A percentile compares a stretch with the other conserved stretches of the same genome.
phyloP scores from a whole-genome alignment of 92 coral and sea anemone species.

The Muricea muricata region DNA sequence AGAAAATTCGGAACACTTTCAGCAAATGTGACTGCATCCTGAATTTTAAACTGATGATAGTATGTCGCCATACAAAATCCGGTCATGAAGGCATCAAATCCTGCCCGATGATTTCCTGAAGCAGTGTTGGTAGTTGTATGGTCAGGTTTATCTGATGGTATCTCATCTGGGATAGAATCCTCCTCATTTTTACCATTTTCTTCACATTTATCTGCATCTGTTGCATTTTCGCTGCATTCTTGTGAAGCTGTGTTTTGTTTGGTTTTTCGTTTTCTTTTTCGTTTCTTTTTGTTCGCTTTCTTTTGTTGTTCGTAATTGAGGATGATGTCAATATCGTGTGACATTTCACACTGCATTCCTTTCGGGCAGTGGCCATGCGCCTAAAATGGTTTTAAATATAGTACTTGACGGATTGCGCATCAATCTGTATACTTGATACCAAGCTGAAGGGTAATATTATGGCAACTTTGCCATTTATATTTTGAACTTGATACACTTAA shows the following conservation, averaged over 20 bases:
- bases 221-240: not conserved
- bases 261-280: conserved; percentile 63
- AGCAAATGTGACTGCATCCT: conserved; percentile 12
- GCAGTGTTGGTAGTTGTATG: conserved; percentile 51
- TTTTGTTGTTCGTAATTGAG: conserved; percentile 75
- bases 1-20: conserved; percentile 64
- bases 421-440: too few relatives aligned
- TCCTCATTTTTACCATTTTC: not conserved
- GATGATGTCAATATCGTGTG: conserved; percentile 88
- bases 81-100: conserved; percentile 99
- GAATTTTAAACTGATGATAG: conserved; percentile 57
- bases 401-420: too few relatives aligned
- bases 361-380: conserved; percentile 91
- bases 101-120: conserved; percentile 92
- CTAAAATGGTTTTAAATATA: too few relatives aligned
- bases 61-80: conserved; percentile 90
- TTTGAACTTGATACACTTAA: too few relatives aligned
- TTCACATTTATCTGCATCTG: not conserved
- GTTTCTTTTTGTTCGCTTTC: conserved; percentile 59
- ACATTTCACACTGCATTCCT: conserved; percentile 77
- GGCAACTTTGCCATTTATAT: too few relatives aligned
- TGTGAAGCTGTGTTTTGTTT: not conserved
- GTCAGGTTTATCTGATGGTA: not conserved
- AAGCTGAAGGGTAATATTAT: too few relatives aligned
- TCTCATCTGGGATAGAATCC: not conserved